Evolutionary conservation across 2,797 vertebrate genomes (phyloP).

Genomic region (Heterohyrax brucei): DNA sequence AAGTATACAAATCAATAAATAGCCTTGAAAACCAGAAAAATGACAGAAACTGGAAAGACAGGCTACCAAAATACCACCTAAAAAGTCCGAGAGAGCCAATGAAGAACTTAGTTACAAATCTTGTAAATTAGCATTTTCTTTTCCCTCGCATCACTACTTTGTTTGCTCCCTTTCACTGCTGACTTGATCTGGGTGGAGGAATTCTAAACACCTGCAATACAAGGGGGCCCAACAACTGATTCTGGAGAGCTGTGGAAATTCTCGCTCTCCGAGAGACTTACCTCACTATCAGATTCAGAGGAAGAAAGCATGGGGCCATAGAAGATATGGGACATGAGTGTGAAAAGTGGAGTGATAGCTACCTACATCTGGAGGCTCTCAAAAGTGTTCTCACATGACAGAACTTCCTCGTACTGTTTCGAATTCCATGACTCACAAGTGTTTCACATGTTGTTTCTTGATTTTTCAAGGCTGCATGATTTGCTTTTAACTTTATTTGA

Average conservation of each 20-base stretch:
- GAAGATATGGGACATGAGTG: not conserved
- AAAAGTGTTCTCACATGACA: not conserved
- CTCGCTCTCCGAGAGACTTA: not conserved
- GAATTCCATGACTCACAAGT: not conserved
- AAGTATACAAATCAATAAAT: not conserved
- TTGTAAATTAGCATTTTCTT: not conserved
- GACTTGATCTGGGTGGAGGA: not conserved
- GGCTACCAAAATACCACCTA: not conserved
- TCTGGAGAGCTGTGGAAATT: not conserved
- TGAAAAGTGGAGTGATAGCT: not conserved
- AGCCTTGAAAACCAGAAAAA: not conserved
- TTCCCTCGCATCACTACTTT: no score
- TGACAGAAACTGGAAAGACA: not conserved
- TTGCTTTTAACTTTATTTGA: no score
- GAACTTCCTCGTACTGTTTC: not conserved
- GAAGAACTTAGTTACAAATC: no score
- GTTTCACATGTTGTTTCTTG: not conserved
- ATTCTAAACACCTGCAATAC: not conserved
- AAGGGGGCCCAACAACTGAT: not conserved
- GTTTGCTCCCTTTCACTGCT: not conserved
- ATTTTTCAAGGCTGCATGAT: not conserved
- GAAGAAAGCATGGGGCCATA: not conserved
- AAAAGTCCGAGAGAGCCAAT: not conserved
- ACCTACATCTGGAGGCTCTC: not conserved
- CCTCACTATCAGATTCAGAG: not conserved